Conservation (phyloP, 2,113 vertebrate species). For the Xiphorhynchus elegans region DNA sequence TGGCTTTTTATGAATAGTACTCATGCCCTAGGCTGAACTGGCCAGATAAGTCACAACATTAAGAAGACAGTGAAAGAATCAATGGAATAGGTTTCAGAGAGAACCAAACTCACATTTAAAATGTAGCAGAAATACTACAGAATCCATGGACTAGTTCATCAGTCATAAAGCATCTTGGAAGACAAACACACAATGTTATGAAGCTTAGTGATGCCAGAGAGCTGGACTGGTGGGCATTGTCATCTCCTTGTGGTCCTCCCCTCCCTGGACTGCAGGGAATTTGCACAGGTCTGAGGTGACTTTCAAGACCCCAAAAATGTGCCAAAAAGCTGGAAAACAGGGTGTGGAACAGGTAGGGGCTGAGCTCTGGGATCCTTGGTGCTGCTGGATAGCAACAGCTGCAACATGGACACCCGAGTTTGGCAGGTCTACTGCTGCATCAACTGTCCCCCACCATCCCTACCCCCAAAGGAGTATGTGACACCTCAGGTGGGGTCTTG, state of each 20-base stretch:
- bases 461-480: accelerated
- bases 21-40: neutral
- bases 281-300: neutral
- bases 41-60: neutral
- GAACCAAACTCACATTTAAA: neutral
- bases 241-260: neutral
- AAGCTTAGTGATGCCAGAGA: neutral
- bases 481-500: neutral
- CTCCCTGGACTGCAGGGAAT: neutral
- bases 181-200: neutral
- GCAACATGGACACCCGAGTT: neutral
- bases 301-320: neutral
- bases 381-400: neutral
- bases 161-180: neutral
- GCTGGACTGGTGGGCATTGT: accelerated
- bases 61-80: neutral
- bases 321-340: neutral
- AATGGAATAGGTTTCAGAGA: neutral
- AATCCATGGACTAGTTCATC: neutral
- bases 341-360: neutral
- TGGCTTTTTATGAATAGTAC: neutral
- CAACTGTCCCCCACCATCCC: too few species aligned
- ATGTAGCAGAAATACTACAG: neutral
- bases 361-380: neutral
- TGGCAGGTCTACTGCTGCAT: neutral